phyloP scores from a whole-genome alignment of 2,888 invertebrate species.

The Galeruca laticollis region DNA sequence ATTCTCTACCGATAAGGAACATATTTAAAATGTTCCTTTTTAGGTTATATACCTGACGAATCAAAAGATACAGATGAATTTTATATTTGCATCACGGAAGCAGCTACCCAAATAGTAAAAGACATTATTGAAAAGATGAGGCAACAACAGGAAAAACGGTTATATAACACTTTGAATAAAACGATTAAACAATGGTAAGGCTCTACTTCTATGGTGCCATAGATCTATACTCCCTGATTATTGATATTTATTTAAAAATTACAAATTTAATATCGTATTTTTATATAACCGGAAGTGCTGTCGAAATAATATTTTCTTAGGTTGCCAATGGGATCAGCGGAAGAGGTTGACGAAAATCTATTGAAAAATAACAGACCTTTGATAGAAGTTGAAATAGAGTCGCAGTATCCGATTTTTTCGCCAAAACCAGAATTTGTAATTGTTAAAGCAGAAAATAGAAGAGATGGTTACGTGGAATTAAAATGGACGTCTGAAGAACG shows the following conservation, averaged over 20 bases:
- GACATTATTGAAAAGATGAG: slow-evolving; percentile 68
- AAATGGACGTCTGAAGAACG: slow-evolving; percentile 69
- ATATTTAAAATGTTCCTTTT: slow-evolving; percentile 8
- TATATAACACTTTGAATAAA: slow-evolving; percentile 54
- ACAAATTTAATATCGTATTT: no score
- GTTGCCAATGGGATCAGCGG: slow-evolving; percentile 73
- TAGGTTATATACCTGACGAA: slow-evolving; percentile 76
- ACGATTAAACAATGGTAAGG: slow-evolving; percentile 48
- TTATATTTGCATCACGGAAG: slow-evolving; percentile 74
- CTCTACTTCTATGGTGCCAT: no score
- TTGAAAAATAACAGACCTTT: slow-evolving; percentile 70
- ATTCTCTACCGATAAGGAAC: no score
- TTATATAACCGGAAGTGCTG: no score
- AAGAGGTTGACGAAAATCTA: slow-evolving; percentile 71
- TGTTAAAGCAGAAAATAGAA: slow-evolving; percentile 70
- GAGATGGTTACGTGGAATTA: slow-evolving; percentile 79
- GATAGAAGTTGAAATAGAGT: slow-evolving; percentile 77
- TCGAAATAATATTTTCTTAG: slow-evolving; percentile 67
- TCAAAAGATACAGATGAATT: slow-evolving; percentile 76
- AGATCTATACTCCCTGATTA: no score
- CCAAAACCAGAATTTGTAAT: slow-evolving; percentile 67
- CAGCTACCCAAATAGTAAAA: slow-evolving; percentile 69
- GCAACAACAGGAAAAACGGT: slow-evolving; percentile 40
- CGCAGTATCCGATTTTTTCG: slow-evolving; percentile 70
- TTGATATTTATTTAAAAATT: no score